Evolutionary conservation across 2,113 vertebrate species (phyloP).

Genomic region (Balaeniceps rex): DNA sequence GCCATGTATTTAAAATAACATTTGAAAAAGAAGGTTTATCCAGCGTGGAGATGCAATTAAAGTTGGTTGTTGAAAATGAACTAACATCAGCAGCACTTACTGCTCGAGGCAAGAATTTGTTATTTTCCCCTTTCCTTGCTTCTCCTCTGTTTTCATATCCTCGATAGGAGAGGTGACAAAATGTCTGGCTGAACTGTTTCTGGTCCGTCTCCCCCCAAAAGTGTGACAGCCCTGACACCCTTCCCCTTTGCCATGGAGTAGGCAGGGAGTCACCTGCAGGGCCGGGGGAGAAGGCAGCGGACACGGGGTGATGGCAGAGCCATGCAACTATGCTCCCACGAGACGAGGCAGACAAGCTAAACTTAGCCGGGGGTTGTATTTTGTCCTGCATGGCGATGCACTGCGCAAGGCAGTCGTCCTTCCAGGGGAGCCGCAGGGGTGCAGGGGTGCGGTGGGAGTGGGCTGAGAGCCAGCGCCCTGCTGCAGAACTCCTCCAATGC

Average conservation of each 20-base stretch:
- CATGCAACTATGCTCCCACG: fast-evolving
- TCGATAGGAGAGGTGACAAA: background rate
- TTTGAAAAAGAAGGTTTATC: background rate
- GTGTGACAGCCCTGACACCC: fast-evolving
- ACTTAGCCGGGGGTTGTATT: background rate
- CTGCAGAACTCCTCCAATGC: fast-evolving
- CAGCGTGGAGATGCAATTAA: background rate
- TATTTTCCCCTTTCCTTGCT: background rate
- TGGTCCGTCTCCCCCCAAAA: background rate
- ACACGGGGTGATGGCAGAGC: background rate
- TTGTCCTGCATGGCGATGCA: fast-evolving
- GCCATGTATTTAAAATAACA: background rate
- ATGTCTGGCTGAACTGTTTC: background rate
- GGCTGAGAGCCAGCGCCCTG: background rate
- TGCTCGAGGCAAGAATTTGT: background rate
- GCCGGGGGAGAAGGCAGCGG: background rate
- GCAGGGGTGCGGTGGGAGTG: background rate
- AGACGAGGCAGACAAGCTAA: background rate
- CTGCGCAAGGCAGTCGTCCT: background rate
- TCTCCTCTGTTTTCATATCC: background rate
- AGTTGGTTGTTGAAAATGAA: background rate
- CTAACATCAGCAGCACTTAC: background rate
- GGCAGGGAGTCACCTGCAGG: background rate
- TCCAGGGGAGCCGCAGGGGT: background rate
- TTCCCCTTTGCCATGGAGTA: background rate